Conservation (phyloP, 2,797 vertebrate species). For the Falco columbarius region DNA sequence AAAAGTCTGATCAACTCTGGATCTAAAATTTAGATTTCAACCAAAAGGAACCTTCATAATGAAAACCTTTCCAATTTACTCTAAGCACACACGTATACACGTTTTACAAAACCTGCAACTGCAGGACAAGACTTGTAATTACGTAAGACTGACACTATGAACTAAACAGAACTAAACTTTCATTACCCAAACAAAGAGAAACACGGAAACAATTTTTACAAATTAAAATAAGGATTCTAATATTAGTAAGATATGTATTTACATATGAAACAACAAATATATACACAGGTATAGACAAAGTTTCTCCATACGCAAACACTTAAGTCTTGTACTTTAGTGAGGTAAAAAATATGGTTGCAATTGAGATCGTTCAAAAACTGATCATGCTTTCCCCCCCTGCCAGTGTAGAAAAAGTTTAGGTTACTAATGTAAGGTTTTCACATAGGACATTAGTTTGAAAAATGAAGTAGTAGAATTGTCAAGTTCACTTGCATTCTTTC, state of each 20-base stretch:
- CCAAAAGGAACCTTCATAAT: neutral
- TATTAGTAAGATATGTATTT: neutral
- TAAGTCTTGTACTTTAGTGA: neutral
- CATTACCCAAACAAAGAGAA: neutral
- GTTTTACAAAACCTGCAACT: neutral
- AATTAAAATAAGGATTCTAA: neutral
- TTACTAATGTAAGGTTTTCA: neutral
- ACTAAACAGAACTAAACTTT: neutral
- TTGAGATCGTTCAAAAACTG: neutral
- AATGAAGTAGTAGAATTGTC: neutral
- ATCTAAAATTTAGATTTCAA: neutral
- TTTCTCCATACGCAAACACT: rapidly evolving
- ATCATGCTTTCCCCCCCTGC: rapidly evolving
- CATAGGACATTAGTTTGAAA: neutral
- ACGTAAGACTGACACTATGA: neutral
- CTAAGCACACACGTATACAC: neutral
- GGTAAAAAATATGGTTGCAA: neutral
- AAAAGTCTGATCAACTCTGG: neutral
- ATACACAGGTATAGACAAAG: neutral
- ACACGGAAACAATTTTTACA: neutral
- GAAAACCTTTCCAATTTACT: neutral
- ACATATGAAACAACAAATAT: neutral
- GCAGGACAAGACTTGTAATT: neutral
- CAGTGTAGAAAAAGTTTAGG: neutral
- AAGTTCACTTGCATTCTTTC: neutral